Percentiles rank a stretch among this genome's conserved stretches.
phyloP scores from a whole-genome alignment of 1,140 invertebrate genomes.

The Cylas formicarius region DNA sequence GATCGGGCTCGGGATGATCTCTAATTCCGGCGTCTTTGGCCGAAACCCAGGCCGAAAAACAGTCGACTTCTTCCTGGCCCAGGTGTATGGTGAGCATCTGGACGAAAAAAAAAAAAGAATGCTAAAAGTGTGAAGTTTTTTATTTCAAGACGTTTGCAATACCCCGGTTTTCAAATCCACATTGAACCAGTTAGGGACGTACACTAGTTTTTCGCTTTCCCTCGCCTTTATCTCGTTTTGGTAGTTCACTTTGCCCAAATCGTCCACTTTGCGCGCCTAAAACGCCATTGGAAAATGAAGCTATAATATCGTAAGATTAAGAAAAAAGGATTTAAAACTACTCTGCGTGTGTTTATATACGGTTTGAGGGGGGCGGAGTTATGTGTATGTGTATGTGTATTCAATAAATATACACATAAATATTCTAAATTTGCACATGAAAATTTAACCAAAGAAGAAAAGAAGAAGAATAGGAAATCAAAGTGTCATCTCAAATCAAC shows the following conservation, averaged over 20 bases:
- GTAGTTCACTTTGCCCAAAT: constrained; percentile 86
- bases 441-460: too few species aligned
- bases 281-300: constrained; percentile 27
- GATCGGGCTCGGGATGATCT: constrained; percentile 69
- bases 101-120: constrained; percentile 25
- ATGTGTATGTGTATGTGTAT: too few species aligned
- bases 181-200: constrained; percentile 99
- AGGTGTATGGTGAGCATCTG: constrained; percentile 96
- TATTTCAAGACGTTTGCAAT: constrained; percentile 37
- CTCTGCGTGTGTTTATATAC: too few species aligned
- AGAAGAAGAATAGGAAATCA: too few species aligned
- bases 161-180: constrained; percentile 98
- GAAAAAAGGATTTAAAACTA: too few species aligned
- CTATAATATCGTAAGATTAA: too few species aligned
- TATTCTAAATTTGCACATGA: too few species aligned
- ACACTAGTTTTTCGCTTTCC: constrained; percentile 85
- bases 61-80: constrained; percentile 94
- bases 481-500: too few species aligned
- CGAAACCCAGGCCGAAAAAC: constrained; percentile 96
- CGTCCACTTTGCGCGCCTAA: constrained; percentile 81
- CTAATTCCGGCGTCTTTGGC: constrained; percentile 88
- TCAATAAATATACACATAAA: too few species aligned
- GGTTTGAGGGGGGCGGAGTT: too few species aligned
- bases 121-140: background rate
- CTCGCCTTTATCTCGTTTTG: constrained; percentile 82